phyloP scores from a whole-genome alignment of 2,888 invertebrate genomes.

The Limnephilus auricula region DNA sequence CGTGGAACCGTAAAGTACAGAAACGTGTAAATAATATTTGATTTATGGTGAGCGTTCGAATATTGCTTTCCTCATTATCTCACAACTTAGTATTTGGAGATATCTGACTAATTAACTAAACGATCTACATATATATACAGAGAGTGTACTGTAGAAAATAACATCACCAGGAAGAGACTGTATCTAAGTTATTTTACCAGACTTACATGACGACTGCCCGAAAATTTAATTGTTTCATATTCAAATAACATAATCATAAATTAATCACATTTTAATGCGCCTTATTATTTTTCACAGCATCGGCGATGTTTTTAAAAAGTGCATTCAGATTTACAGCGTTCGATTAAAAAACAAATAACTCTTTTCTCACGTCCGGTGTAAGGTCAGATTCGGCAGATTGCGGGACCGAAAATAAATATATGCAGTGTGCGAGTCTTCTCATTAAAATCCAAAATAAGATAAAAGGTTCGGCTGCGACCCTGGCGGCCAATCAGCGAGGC shows the following conservation, averaged over 20 bases:
- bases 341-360: constrained; percentile 54
- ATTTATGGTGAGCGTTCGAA: no score
- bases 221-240: no score
- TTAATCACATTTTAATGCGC: not conserved
- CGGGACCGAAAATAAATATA: constrained; percentile 60
- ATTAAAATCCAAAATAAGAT: constrained; percentile 65
- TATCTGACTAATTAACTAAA: no score
- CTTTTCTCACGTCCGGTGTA: constrained; percentile 38
- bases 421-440: constrained; percentile 58
- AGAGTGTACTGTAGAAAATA: no score
- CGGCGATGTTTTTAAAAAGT: constrained; percentile 31
- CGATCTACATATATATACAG: no score
- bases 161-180: not conserved
- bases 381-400: constrained; percentile 25
- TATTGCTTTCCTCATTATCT: no score
- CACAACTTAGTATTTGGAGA: no score
- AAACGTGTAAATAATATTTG: no score
- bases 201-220: no score
- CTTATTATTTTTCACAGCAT: not conserved
- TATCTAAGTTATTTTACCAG: not conserved
- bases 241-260: not conserved
- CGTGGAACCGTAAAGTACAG: no score
- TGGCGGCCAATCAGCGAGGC: constrained; percentile 62
- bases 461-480: constrained; percentile 56
- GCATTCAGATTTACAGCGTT: constrained; percentile 27